phyloP scores from a whole-genome alignment of 2,113 vertebrate species.

The Callopanchax toddi region DNA sequence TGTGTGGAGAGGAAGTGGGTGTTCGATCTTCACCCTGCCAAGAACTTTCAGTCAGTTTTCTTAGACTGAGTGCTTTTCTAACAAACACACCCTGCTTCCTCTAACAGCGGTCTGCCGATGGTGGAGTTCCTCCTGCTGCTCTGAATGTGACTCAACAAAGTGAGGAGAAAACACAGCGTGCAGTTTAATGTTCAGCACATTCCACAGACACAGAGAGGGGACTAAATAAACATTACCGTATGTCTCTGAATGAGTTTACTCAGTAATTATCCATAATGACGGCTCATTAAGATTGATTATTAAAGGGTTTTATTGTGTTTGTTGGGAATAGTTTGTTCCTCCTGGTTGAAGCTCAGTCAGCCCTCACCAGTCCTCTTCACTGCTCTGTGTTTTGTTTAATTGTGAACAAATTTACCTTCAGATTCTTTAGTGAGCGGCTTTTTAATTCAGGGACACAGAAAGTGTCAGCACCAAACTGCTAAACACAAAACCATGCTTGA shows the following conservation, averaged over 20 bases:
- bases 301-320: conserved; percentile 50
- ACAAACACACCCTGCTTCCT: conserved; percentile 58
- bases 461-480: too few relatives aligned
- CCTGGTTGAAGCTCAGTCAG: conserved; percentile 24
- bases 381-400: too few relatives aligned
- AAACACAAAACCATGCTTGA: too few relatives aligned
- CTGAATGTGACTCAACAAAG: conserved; percentile 39
- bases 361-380: too few relatives aligned
- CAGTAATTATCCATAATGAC: conserved; percentile 69
- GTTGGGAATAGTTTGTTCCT: conserved; percentile 36
- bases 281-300: conserved; percentile 70
- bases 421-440: too few relatives aligned
- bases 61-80: conserved; percentile 17
- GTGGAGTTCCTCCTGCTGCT: conserved; percentile 26
- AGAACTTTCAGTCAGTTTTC: conserved; percentile 45
- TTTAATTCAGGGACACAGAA: too few relatives aligned
- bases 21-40: conserved; percentile 41
- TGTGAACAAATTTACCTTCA: too few relatives aligned
- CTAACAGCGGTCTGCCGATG: conserved; percentile 28
- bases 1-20: conserved; percentile 65
- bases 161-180: conserved; percentile 4
- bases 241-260: conserved; percentile 65
- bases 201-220: conserved; percentile 60
- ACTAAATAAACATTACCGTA: conserved; percentile 64
- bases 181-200: conserved; percentile 60